Evolutionary conservation across 2,797 vertebrate species (phyloP), one percentile per base, ranked within the genome.

Genomic region (Helarctos malayanus): DNA sequence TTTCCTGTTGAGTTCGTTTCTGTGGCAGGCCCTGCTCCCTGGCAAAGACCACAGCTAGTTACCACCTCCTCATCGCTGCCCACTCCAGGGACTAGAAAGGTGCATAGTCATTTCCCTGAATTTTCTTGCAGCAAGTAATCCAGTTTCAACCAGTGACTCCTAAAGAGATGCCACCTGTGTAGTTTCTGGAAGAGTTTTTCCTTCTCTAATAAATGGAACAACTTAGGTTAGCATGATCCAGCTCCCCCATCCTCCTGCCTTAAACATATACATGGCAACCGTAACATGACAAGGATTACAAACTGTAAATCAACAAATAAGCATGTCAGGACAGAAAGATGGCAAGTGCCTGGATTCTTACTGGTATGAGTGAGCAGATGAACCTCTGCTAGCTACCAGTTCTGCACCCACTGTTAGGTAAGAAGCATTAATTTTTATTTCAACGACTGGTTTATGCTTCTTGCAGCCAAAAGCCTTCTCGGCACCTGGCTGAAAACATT

Each of bases 391-490:
- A 91, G 56, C 45, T 47, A 35, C 29, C n/a, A 71, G 13, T 29
- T 95, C 90, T 79, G 71, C 41, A 71, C 12, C 61, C 75, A 89
- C 1, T 57, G 11, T 23, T 85, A 35, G 2, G 0, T 35, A 91
- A 96, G 81, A 90, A 97, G 96, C 90, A 90, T 35, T 57, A 90
- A 92, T 79, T 78, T 96, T 83, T 94, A 56, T 85, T 93, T 73
- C 94, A 81, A 83, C 52, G 52, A 88, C 5, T 90, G 59, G 7
- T 82, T 92, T 96, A 75, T 89, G 68, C 73, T 95, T 96, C 68
- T 80, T 83, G n/a, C 10, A 93, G 47, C n/a, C 73, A 96, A 81
- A 19, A 71, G 79, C 65, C 76, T 61, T 94, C 93, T 91, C 32
- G 73, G 86, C 75, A 93, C 68, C 84, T 10, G 73, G 81, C 61